Percentiles rank a stretch among this genome's conserved stretches.
These are phyloP conservation scores for Diachasmimorpha longicaudata DNA, from an alignment of 1,140 invertebrate genomes.

Conservation along the genomic window DNA sequence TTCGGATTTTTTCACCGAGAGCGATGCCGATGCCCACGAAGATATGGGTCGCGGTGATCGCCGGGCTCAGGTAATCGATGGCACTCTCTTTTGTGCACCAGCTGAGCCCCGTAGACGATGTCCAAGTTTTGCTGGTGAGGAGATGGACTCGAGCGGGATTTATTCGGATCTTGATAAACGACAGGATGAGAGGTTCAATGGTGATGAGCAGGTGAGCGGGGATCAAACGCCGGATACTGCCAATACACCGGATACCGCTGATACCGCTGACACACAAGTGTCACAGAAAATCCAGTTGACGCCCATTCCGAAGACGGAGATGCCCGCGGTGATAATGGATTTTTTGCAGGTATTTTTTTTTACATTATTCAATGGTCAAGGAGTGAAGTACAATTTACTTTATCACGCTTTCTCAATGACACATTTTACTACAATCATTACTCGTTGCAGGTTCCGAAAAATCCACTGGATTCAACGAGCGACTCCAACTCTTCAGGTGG, in stretches of 20 bases:
- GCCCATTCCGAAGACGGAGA: constrained; percentile 32
- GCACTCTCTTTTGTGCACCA: constrained; percentile 76
- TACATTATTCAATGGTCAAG: no score
- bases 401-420: no score
- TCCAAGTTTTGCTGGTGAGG: constrained; percentile 65
- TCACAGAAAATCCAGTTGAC: constrained; percentile 54
- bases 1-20: constrained; percentile 88
- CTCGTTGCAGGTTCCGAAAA: constrained; percentile 6
- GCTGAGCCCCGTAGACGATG: constrained; percentile 45
- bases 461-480: neutral
- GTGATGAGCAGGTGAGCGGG: constrained; percentile 42
- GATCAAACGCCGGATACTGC: constrained; percentile 51
- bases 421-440: no score
- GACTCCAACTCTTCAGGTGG: constrained; percentile 8
- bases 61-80: constrained; percentile 68
- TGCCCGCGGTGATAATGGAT: constrained; percentile 38
- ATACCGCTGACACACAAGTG: constrained; percentile 51
- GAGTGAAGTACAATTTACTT: no score
- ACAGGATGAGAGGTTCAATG: constrained; percentile 46
- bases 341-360: constrained; percentile 41
- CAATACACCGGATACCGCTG: constrained; percentile 44
- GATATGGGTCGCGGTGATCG: constrained; percentile 75
- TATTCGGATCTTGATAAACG: constrained; percentile 81
- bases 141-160: constrained; percentile 86
- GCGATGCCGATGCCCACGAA: constrained; percentile 81